Percentiles rank a stretch among this genome's conserved stretches.
Conservation (phyloP, 2,888 invertebrate species). For the Sepioteuthis lessoniana region DNA sequence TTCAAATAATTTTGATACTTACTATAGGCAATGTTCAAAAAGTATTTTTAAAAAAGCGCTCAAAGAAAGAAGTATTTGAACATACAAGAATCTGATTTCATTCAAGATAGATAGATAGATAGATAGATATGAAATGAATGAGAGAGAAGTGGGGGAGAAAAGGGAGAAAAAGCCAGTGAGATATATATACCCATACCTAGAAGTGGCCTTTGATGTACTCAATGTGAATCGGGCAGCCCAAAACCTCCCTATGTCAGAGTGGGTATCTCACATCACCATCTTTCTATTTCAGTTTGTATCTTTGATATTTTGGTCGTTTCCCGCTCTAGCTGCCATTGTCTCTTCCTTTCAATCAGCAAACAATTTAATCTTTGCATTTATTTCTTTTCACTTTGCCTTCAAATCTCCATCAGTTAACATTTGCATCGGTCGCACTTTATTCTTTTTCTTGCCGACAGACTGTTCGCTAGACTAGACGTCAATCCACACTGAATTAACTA, state of each 20-base stretch:
- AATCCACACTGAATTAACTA: neutral
- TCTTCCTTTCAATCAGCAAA: neutral
- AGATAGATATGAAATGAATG: neutral
- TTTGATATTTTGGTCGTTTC: neutral
- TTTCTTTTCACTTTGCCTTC: neutral
- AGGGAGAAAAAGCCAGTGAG: neutral
- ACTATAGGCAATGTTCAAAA: too few relatives aligned
- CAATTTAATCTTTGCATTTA: neutral
- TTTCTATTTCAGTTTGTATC: conserved; percentile 8
- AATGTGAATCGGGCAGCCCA: neutral
- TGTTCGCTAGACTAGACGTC: neutral
- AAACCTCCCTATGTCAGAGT: neutral
- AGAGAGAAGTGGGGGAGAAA: neutral
- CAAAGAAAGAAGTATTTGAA: too few relatives aligned
- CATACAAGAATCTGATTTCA: too few relatives aligned
- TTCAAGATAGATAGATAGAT: neutral
- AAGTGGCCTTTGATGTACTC: neutral
- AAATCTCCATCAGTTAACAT: neutral
- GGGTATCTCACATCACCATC: neutral
- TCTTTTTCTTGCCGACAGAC: neutral
- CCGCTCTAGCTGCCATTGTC: neutral
- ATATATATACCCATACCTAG: neutral
- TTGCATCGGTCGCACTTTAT: neutral
- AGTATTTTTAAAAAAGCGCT: too few relatives aligned
- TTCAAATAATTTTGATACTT: too few relatives aligned